Percentiles rank a stretch among this genome's conserved stretches.
Evolutionary conservation across 2,888 invertebrate genomes (phyloP).

Genomic region (Acanthosepion esculentum): DNA sequence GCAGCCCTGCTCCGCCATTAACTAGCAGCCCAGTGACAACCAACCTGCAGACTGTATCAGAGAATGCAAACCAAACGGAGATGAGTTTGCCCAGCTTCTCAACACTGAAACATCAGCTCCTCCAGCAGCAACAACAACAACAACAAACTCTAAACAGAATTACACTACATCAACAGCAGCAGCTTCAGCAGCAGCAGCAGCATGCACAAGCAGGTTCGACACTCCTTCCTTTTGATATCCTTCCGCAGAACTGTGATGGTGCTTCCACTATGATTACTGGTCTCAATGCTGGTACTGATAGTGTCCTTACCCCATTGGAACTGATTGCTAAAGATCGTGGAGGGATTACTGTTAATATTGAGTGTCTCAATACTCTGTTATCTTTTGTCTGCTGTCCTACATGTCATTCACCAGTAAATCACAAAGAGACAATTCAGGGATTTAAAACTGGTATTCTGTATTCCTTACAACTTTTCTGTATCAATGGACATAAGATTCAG

Average conservation of each 20-base stretch:
- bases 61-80: not conserved
- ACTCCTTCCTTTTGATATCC: not conserved
- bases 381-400: conserved; percentile 38
- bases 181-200: not conserved
- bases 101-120: not conserved
- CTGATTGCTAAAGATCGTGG: conserved; percentile 42
- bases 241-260: not conserved
- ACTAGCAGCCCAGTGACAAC: not conserved
- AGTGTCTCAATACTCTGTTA: conserved; percentile 35
- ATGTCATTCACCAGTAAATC: conserved; percentile 24
- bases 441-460: conserved; percentile 45
- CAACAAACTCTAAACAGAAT: not conserved
- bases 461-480: conserved; percentile 42
- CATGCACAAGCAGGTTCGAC: not conserved
- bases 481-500: conserved; percentile 1
- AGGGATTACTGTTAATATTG: conserved; percentile 23
- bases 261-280: not conserved
- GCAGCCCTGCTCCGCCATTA: not conserved
- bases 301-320: not conserved
- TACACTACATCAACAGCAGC: not conserved
- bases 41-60: not conserved
- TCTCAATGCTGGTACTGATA: not conserved
- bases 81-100: not conserved
- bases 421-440: conserved; percentile 43
- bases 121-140: not conserved